Percentiles rank a stretch among this genome's conserved stretches.
Conservation (phyloP, 2,888 invertebrate genomes). For the Epiblema foenella region DNA sequence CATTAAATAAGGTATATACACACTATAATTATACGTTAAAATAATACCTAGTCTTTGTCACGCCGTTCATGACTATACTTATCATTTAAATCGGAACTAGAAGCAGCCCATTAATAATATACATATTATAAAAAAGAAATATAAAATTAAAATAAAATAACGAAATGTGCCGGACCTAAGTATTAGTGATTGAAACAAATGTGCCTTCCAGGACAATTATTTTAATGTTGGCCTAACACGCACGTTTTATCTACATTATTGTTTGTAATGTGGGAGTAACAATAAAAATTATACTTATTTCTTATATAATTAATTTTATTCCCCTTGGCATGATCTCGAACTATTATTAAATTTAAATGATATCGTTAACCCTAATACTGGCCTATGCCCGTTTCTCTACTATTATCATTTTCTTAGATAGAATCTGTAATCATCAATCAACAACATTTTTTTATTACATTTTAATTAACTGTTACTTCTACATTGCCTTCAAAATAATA, state of each 20-base stretch:
- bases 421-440: conserved; percentile 12
- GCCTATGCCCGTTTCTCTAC: not conserved
- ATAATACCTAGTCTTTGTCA: conserved; percentile 19
- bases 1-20: not conserved
- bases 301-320: conserved; percentile 20
- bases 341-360: conserved; percentile 4
- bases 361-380: not conserved
- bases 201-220: conserved; percentile 36
- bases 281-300: conserved; percentile 19
- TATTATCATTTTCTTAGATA: not conserved
- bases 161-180: conserved; percentile 30
- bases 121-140: conserved; percentile 15
- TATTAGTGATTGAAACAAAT: conserved; percentile 31
- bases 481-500: conserved; percentile 1
- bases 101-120: conserved; percentile 18
- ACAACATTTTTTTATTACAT: not conserved
- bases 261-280: conserved; percentile 21
- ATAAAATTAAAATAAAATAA: conserved; percentile 29
- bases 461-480: conserved; percentile 7
- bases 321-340: not conserved
- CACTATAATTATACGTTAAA: conserved; percentile 25
- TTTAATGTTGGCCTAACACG: conserved; percentile 34
- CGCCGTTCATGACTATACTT: conserved; percentile 6
- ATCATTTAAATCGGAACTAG: conserved; percentile 11
- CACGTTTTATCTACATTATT: conserved; percentile 25